A percentile compares a stretch with the other conserved stretches of the same genome.
These are phyloP conservation scores for Spondyliosoma cantharus DNA, from an alignment of 2,797 vertebrate species.

Conservation along the genomic window DNA sequence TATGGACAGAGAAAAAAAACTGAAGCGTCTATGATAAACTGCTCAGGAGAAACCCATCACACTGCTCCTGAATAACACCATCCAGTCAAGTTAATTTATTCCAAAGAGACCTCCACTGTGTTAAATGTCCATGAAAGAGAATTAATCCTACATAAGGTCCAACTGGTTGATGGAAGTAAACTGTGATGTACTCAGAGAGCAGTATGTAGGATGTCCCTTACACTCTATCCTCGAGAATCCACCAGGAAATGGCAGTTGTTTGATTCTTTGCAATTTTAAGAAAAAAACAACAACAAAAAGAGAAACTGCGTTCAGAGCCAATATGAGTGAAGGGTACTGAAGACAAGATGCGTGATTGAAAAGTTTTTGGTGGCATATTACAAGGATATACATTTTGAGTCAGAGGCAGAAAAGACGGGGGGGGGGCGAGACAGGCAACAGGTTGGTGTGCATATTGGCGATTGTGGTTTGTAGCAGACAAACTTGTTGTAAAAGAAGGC, in stretches of 20 bases:
- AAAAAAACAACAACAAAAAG: neutral
- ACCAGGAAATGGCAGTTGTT: constrained; percentile 43
- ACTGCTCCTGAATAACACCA: constrained; percentile 51
- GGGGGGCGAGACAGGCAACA: constrained; percentile 59
- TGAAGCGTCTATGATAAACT: constrained; percentile 30
- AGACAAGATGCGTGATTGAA: constrained; percentile 42
- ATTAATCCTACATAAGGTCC: constrained; percentile 27
- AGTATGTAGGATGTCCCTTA: constrained; percentile 39
- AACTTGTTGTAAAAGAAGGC: constrained; percentile 49
- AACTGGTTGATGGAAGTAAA: constrained; percentile 18
- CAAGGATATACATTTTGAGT: constrained; percentile 28
- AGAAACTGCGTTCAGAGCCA: constrained; percentile 10
- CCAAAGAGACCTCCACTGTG: constrained; percentile 45
- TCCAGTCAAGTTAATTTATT: constrained; percentile 51
- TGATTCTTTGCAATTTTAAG: constrained; percentile 37
- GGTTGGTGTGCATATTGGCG: constrained; percentile 60
- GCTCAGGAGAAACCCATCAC: constrained; percentile 30
- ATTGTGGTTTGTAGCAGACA: constrained; percentile 57
- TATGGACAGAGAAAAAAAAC: constrained; percentile 34
- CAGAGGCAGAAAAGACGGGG: constrained; percentile 29
- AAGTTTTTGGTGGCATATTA: constrained; percentile 34
- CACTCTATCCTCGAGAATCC: constrained; percentile 46
- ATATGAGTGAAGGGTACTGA: constrained; percentile 37
- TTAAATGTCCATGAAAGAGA: constrained; percentile 44
- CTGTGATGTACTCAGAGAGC: constrained; percentile 25